Base-by-base conservation (phyloP, 2,888 invertebrate genomes). In the Eristalinus aeneus region DNA sequence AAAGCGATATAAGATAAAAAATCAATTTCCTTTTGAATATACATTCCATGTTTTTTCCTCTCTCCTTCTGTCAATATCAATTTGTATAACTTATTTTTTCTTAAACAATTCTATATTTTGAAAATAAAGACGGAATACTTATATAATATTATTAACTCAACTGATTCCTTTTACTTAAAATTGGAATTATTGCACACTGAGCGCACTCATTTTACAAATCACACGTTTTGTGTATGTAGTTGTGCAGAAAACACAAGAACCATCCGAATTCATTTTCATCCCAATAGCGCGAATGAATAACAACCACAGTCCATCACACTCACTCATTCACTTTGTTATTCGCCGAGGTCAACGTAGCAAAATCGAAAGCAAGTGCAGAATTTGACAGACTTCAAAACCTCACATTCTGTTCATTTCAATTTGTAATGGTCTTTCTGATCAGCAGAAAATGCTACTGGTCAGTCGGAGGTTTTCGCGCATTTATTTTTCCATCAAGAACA, bases 361-460 rank as follows among this genome's bases (percentile, higher is more conserved):
- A 72, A 72, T 16, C 39, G 63, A 71, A 65, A 56, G 39, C 58
- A 65, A 12, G 54, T 71, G 58, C 56, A 20, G 23, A 58, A 56
- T 71, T 75, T 84, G 84, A 84, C 84, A 80, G 67, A 71, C 54
- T 23, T 46, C 32, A 80, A 72, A 64, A 34, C 54, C 67, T 39
- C 34, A 31, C 64, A 64, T 63, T 80, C 75, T 72, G 27, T 23
- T 39, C 31, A 76, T 67, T 77, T 73, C 56, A 63, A 54, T 81
- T 68, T 73, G 67, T 75, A 68, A 81, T 85, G 72, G 67, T 85
- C 85, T 67, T 60, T 69, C 72, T 81, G 71, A 76, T 68, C 81
- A 81, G 75, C 76, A 67, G 67, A 88, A 89, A 88, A 89, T 89
- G 89, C 88, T 88, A 88, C 78, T 89, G 88, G 83, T 74, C 73